Base-by-base conservation (phyloP, 2,113 vertebrate genomes). In the Mirounga angustirostris region DNA sequence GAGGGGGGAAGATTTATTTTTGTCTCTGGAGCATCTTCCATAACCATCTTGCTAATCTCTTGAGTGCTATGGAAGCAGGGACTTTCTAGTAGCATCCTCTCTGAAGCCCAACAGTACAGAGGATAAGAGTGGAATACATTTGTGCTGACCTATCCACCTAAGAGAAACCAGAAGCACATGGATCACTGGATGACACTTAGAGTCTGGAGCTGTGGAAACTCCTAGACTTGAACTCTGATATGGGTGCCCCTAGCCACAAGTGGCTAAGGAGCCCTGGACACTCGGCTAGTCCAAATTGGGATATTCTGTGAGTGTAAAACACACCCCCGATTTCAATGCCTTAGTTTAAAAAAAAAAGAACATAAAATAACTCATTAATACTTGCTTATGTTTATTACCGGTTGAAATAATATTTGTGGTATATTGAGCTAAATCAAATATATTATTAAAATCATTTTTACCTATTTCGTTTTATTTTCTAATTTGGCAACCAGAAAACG, bases 401-500 rank as follows among this genome's bases (percentile, higher is more conserved):
- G 7, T 81, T 89, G 30, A 85, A 85, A 73, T 91, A 16, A 61
- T 65, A 71, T 63, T 98, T 96, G 69, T 18, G n/a, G 0, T 40
- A 56, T n/a, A 63, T 59, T 89, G 74, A 36, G 56, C 24, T 59
- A 69, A 90, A 89, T 91, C 18, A 94, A 95, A 9, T 92, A 78
- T 65, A n/a, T 54, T 95, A 81, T 76, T 86, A 78, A 73, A n/a
- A 52, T 36, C 19, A 74, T 88, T 76, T 76, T 80, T 80, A 40
- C 12, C 4, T 71, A 16, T 78, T 96, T 36, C 10, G 78, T 54
- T 91, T 94, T 94, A 24, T 74, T 74, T 92, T 89, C 89, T 40
- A 85, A 94, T 36, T 59, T 96, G 76, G 33, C 33, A 97, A 86
- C 26, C 78, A 67, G 56, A 83, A 83, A 19, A 40, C 54, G 79